Conservation (phyloP, 30 jellyfish, hydroid and myxozoan genomes). For the Euphysa ruthae region DNA sequence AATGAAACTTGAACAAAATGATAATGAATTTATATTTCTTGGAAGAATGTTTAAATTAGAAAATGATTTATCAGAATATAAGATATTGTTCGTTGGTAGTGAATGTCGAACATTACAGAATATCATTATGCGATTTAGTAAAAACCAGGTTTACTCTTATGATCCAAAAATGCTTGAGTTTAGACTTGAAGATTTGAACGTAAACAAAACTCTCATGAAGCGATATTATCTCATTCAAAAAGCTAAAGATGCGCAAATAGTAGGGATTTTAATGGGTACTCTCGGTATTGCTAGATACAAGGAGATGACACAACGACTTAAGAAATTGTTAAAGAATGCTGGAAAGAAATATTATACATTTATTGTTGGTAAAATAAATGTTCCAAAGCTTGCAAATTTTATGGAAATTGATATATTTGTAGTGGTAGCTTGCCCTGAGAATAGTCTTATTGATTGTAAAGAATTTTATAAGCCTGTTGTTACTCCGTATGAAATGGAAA, state of each 20-base stretch:
- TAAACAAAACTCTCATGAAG: conserved; percentile 65
- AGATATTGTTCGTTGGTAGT: conserved; percentile 54
- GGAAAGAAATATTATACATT: conserved; percentile 81
- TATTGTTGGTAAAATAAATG: conserved; percentile 88
- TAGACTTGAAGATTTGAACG: conserved; percentile 44
- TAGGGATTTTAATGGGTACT: conserved; percentile 95
- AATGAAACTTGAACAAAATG: not conserved
- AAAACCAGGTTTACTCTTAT: conserved; percentile 49
- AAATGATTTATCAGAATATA: conserved; percentile 37
- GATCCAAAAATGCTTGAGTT: conserved; percentile 36
- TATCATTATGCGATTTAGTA: conserved; percentile 62
- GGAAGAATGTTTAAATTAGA: conserved; percentile 29
- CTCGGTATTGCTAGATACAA: conserved; percentile 82
- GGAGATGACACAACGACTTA: conserved; percentile 49
- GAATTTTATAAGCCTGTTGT: conserved; percentile 85
- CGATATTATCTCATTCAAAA: conserved; percentile 75
- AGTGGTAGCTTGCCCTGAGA: conserved; percentile 93
- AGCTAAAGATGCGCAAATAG: conserved; percentile 91
- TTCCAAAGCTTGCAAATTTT: conserved; percentile 91
- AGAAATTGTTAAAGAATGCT: conserved; percentile 39
- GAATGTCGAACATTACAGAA: conserved; percentile 51
- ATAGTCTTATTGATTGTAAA: conserved; percentile 77
- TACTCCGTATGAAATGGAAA: conserved; percentile 93
- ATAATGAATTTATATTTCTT: not conserved
- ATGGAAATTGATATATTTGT: conserved; percentile 95